phyloP scores from a whole-genome alignment of 1,140 invertebrate species.

The Saccostrea echinata region DNA sequence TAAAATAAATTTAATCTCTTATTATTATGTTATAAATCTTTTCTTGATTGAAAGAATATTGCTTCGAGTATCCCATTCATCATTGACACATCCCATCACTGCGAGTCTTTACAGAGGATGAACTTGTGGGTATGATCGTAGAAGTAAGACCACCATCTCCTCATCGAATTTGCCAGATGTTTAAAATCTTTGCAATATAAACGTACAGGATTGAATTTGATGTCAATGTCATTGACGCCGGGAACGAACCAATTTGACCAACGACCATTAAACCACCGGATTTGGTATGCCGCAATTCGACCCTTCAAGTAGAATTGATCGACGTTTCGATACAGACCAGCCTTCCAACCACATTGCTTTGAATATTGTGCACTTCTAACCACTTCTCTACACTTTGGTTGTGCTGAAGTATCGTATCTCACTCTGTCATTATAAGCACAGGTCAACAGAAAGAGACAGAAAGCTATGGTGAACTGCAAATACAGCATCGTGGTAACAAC shows the following conservation, averaged over 20 bases:
- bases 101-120: conserved; percentile 53
- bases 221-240: conserved; percentile 53
- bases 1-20: too few relatives aligned
- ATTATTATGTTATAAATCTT: too few relatives aligned
- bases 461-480: too few relatives aligned
- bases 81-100: too few relatives aligned
- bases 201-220: conserved; percentile 39
- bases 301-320: background rate
- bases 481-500: too few relatives aligned
- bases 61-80: too few relatives aligned
- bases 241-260: conserved; percentile 57
- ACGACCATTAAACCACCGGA: conserved; percentile 38
- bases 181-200: background rate
- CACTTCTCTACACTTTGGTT: conserved; percentile 21
- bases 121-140: conserved; percentile 54
- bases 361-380: background rate
- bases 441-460: too few relatives aligned
- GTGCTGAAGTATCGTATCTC: background rate
- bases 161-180: conserved; percentile 13
- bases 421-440: background rate
- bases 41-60: too few relatives aligned
- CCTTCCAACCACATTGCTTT: conserved; percentile 37
- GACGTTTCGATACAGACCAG: conserved; percentile 1
- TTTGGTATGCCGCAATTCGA: conserved; percentile 30
- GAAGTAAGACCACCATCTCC: conserved; percentile 56